These are phyloP conservation scores for Tokudaia tokunoshimensis DNA, from an alignment of 2,797 vertebrate genomes.

Conservation along the genomic window DNA sequence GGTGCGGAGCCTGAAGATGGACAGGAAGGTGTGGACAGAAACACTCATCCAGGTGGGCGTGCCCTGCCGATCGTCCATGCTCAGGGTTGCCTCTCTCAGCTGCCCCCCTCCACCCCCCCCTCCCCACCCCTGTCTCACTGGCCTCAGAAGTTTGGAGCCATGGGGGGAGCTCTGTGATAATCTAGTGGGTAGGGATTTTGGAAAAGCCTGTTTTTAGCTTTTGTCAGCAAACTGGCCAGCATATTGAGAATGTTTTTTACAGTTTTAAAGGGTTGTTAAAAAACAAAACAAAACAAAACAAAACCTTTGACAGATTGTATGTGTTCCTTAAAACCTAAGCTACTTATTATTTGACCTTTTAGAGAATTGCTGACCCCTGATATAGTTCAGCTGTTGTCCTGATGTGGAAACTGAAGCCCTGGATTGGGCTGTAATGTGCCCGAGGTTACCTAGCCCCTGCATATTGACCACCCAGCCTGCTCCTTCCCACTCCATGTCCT, in stretches of 20 bases:
- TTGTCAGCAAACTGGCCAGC: conserved; percentile 39
- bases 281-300: not conserved
- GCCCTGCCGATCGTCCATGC: not conserved
- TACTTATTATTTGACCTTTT: not conserved
- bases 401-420: not conserved
- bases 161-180: not conserved
- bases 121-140: not conserved
- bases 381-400: not conserved
- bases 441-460: not conserved
- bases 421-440: not conserved
- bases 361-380: not conserved
- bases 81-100: not conserved
- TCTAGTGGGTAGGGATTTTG: conserved; percentile 32
- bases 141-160: not conserved
- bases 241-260: conserved; percentile 67
- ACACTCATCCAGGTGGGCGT: conserved; percentile 93
- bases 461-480: not conserved
- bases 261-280: conserved; percentile 37
- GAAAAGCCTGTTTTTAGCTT: conserved; percentile 61
- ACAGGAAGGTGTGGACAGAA: conserved; percentile 97
- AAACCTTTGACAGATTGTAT: not conserved
- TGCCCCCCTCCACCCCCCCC: not conserved
- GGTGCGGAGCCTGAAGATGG: conserved; percentile 98
- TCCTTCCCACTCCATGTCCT: not conserved
- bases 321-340: conserved; percentile 42